Evolutionary conservation across 2,113 vertebrate genomes (phyloP), one percentile per base, ranked within the genome.

Genomic region (Sylvilagus bachmani): DNA sequence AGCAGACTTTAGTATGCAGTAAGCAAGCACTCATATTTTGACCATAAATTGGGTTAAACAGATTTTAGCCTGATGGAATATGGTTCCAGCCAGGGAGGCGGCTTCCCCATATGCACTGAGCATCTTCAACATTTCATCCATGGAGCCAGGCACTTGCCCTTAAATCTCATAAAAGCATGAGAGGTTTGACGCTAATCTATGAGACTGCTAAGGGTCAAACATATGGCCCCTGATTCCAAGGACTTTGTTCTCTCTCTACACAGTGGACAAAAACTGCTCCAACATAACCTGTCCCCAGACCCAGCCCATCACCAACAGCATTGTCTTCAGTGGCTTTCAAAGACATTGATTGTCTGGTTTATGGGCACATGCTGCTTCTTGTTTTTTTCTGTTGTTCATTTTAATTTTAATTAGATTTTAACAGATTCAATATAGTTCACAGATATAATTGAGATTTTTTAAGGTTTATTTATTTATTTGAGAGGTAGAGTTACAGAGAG

Each of bases 41-140:
- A 64, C 36, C 13, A 10, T 51, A 86, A 66, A 70, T 95, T 89
- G 87, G 79, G 74, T 36, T 83, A 81, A 82, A 58, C 7, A 61
- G 69, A 93, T 74, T 94, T 78, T 4, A 82, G 38, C 67, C 10
- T 86, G 81, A 89, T 25, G 29, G 62, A 62, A 93, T 31, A 49
- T 38, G 87, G 33, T 82, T 83, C 84, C 36, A 90, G 80, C 3
- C 73, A 85, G 77, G 53, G 16, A 91, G 14, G 78, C 62, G 25
- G n/a, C 51, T 61, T 3, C 5, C 79, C 21, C 53, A 3, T 10
- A 71, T 13, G 21, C 0, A 61, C 61, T 10, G 36, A 51, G 27
- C 9, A 36, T 44, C 33, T 64, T 24, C 33, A 70, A 27, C 24
- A 71, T 64, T 73, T 53, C 44, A 61, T 10, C n/a, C 36, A 27